Percentiles rank a stretch among this genome's conserved stretches.
phyloP scores from a whole-genome alignment of 2,888 invertebrate species.

The Drosophila lacicola region DNA sequence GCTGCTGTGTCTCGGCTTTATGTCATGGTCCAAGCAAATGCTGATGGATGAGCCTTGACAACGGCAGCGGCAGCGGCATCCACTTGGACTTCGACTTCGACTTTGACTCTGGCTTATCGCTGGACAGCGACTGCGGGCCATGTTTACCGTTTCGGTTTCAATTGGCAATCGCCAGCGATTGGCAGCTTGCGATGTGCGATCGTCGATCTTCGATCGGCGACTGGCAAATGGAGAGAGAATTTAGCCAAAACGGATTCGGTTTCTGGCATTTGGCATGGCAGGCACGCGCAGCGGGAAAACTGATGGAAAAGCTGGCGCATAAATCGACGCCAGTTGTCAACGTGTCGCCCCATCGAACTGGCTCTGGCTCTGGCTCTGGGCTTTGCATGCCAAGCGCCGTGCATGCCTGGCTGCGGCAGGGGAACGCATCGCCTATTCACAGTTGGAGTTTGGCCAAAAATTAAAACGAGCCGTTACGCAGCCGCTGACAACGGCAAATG shows the following conservation, averaged over 20 bases:
- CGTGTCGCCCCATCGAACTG: slow-evolving; percentile 39
- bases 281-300: slow-evolving; percentile 54
- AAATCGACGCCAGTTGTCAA: slow-evolving; percentile 72
- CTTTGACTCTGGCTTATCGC: slow-evolving; percentile 21
- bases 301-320: slow-evolving; percentile 52
- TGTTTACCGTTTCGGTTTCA: slow-evolving; percentile 63
- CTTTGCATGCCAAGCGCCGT: slow-evolving; percentile 26
- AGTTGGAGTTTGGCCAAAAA: slow-evolving; percentile 40
- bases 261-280: slow-evolving; percentile 37
- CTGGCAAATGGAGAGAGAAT: slow-evolving; percentile 29
- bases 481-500: slow-evolving; percentile 36
- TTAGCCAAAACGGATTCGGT: slow-evolving; percentile 24
- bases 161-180: slow-evolving; percentile 30
- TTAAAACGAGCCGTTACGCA: slow-evolving; percentile 65
- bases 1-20: slow-evolving; percentile 8
- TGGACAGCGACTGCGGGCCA: slow-evolving; percentile 38
- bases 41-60: slow-evolving; percentile 60
- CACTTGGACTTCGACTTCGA: background rate
- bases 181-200: background rate
- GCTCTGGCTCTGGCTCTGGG: slow-evolving; percentile 1
- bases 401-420: background rate
- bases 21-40: slow-evolving; percentile 33
- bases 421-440: background rate
- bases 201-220: slow-evolving; percentile 1
- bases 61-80: slow-evolving; percentile 20